Evolutionary conservation across 2,113 vertebrate genomes (phyloP).

Genomic region (Clarias batrachus): DNA sequence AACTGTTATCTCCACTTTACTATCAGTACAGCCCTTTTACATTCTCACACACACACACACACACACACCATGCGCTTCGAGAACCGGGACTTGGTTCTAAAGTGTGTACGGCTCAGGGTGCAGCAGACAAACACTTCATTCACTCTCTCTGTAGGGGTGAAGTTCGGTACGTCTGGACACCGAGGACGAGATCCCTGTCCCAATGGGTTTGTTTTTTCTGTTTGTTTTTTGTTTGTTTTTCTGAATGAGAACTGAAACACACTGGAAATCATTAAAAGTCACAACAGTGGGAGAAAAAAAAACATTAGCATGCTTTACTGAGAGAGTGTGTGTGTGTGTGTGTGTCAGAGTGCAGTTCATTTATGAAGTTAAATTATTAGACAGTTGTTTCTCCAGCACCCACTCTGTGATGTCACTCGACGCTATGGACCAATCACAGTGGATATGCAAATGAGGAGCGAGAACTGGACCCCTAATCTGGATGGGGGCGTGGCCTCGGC

Average conservation of each 20-base stretch:
- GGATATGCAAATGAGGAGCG: conserved; percentile 9
- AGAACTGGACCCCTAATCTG: not conserved
- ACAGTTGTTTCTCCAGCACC: not conserved
- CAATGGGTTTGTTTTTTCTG: not conserved
- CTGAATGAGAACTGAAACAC: conserved; percentile 6
- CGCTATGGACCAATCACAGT: not conserved
- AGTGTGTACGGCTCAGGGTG: conserved; percentile 64
- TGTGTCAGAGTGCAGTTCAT: not conserved
- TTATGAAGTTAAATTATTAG: not conserved
- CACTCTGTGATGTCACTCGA: not conserved
- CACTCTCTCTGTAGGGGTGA: not conserved
- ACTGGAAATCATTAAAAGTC: conserved; percentile 24
- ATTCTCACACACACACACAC: not conserved
- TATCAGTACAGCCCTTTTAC: no score
- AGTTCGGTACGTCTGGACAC: conserved; percentile 23
- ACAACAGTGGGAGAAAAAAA: not conserved
- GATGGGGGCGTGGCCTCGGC: not conserved
- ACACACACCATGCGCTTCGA: not conserved
- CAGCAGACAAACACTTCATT: conserved; percentile 49
- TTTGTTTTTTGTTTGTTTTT: not conserved
- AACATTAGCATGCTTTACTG: conserved; percentile 14
- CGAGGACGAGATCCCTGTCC: not conserved
- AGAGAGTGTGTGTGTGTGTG: not conserved
- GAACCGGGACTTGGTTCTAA: conserved; percentile 51
- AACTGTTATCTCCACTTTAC: no score